A percentile compares a stretch with the other conserved stretches of the same genome.
phyloP scores from a whole-genome alignment of 2,888 invertebrate genomes.

The Mallateleia sp. region DNA sequence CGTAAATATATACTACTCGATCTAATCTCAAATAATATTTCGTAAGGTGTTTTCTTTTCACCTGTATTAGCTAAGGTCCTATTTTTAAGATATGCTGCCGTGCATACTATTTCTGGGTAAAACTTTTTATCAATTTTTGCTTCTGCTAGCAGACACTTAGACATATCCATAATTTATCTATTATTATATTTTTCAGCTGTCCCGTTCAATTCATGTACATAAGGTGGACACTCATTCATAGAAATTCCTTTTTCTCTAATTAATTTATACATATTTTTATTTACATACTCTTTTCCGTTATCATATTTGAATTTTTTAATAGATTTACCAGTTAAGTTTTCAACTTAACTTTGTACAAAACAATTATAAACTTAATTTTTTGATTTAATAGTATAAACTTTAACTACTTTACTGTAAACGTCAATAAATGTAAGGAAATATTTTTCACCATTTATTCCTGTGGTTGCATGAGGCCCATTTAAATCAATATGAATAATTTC shows the following conservation, averaged over 20 bases:
- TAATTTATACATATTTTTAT: not conserved
- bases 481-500: slow-evolving; percentile 72
- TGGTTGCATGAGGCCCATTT: slow-evolving; percentile 58
- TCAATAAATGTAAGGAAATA: slow-evolving; percentile 77
- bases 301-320: slow-evolving; percentile 32
- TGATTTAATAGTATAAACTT: slow-evolving; percentile 69
- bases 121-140: slow-evolving; percentile 32
- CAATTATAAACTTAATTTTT: slow-evolving; percentile 72
- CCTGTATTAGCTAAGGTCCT: slow-evolving; percentile 60
- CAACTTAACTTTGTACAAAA: too few relatives aligned
- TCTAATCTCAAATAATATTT: slow-evolving; percentile 65
- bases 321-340: too few relatives aligned
- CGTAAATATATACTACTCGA: too few relatives aligned
- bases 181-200: slow-evolving; percentile 9
- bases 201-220: slow-evolving; percentile 18
- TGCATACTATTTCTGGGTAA: slow-evolving; percentile 55
- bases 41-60: slow-evolving; percentile 67
- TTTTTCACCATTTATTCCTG: slow-evolving; percentile 66
- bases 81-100: slow-evolving; percentile 65
- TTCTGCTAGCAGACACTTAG: slow-evolving; percentile 42
- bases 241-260: slow-evolving; percentile 8
- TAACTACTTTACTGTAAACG: slow-evolving; percentile 75
- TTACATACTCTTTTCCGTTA: slow-evolving; percentile 49
- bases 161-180: slow-evolving; percentile 1
- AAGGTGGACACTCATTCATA: slow-evolving; percentile 5